Conservation (phyloP, 2,888 invertebrate genomes). For the Latrodectus elegans region DNA sequence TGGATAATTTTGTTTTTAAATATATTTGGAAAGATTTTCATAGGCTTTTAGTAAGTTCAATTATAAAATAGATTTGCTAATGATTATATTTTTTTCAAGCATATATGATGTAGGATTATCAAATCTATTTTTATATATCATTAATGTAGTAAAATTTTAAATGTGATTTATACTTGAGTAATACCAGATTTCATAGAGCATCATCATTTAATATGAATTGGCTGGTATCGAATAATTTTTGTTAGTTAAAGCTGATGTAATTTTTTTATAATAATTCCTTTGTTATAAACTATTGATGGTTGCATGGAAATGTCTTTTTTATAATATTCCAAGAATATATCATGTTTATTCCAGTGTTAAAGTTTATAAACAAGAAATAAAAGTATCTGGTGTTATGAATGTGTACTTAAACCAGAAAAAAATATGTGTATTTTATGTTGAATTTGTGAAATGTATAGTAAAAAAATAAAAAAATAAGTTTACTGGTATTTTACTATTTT, state of each 20-base stretch:
- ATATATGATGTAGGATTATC: too few species aligned
- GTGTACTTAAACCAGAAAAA: conserved; percentile 60
- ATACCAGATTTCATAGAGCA: background rate
- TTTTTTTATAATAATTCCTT: conserved; percentile 42
- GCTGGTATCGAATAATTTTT: background rate
- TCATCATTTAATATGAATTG: background rate
- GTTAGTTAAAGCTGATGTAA: conserved; percentile 3
- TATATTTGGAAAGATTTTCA: too few species aligned
- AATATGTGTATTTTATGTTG: conserved; percentile 42
- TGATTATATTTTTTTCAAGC: too few species aligned
- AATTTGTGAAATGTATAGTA: conserved; percentile 46
- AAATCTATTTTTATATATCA: too few species aligned
- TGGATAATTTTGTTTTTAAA: too few species aligned
- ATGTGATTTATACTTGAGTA: too few species aligned
- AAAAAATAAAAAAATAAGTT: conserved; percentile 20
- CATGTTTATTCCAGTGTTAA: conserved; percentile 4
- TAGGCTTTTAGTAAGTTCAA: too few species aligned
- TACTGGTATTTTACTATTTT: background rate
- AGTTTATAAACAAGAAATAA: conserved; percentile 40
- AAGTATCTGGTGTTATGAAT: conserved; percentile 35
- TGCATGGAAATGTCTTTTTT: conserved; percentile 31
- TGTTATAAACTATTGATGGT: conserved; percentile 18
- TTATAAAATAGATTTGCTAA: too few species aligned
- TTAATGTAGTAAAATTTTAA: too few species aligned
- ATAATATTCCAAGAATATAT: conserved; percentile 7